phyloP scores from a whole-genome alignment of 2,888 invertebrate genomes.

The Octonoba sinensis region DNA sequence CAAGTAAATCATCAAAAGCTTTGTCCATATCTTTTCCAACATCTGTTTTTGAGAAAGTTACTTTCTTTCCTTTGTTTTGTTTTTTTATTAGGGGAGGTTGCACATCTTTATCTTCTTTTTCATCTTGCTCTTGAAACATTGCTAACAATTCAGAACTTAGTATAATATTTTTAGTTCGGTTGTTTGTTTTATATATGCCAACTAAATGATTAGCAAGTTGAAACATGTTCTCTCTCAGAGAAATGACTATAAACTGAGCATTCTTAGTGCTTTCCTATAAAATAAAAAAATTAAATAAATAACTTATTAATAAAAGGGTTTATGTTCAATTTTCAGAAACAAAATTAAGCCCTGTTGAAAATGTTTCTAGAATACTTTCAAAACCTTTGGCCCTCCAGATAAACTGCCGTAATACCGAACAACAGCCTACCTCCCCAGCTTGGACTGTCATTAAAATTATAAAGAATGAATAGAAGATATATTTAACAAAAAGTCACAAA shows the following conservation, averaged over 20 bases:
- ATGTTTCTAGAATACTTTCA: no score
- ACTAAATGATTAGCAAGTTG: conserved; percentile 91
- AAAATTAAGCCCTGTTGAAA: no score
- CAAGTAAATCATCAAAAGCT: background rate
- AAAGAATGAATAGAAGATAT: no score
- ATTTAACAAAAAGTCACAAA: no score
- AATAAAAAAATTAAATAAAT: conserved; percentile 51
- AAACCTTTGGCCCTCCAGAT: no score
- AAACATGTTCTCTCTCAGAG: conserved; percentile 97
- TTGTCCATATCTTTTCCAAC: background rate
- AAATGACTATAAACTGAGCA: conserved; percentile 98
- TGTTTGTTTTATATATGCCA: conserved; percentile 94
- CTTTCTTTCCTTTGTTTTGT: background rate
- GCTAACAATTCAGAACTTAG: conserved; percentile 73
- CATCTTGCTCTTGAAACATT: conserved; percentile 1
- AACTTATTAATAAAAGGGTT: background rate
- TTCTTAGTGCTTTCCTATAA: conserved; percentile 91
- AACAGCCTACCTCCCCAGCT: no score
- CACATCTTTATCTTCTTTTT: background rate
- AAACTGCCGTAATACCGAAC: no score
- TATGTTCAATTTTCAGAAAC: background rate
- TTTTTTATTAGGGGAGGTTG: background rate
- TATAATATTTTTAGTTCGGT: conserved; percentile 85
- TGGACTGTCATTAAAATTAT: no score
- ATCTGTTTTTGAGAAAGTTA: background rate